phyloP scores from a whole-genome alignment of 2,888 invertebrate species.

The Tenthredo scrophulariae region DNA sequence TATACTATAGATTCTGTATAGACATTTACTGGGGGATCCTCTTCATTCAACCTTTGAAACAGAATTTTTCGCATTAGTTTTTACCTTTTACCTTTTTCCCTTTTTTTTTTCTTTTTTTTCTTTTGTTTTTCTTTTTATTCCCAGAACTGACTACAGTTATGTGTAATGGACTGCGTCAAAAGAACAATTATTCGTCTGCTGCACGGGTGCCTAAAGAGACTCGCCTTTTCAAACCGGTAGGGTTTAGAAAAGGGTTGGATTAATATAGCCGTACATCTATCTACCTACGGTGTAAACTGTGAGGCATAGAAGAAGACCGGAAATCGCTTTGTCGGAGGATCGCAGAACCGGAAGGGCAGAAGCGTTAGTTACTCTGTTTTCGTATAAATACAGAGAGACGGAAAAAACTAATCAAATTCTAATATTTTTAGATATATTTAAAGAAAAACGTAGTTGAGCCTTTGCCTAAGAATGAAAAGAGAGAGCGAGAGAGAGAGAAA shows the following conservation, averaged over 20 bases:
- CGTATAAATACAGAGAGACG: constrained; percentile 1
- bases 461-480: neutral
- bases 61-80: neutral
- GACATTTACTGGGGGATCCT: too few species aligned
- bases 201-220: neutral
- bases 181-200: constrained; percentile 28
- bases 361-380: neutral
- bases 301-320: neutral
- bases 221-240: neutral
- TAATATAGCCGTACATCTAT: neutral
- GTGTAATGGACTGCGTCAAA: constrained; percentile 25
- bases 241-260: neutral
- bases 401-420: neutral
- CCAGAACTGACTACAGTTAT: neutral
- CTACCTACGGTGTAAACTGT: neutral
- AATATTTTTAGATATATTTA: neutral
- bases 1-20: too few species aligned
- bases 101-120: neutral
- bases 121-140: neutral
- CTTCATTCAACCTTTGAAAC: neutral
- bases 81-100: neutral
- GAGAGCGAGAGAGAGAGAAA: neutral
- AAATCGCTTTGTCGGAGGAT: constrained; percentile 46
- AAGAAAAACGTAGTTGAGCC: neutral
- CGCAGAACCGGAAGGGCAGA: constrained; percentile 30